Evolutionary conservation across 2,797 vertebrate genomes (phyloP), one percentile per base, ranked within the genome.

Genomic region (Gadopsis marmoratus): DNA sequence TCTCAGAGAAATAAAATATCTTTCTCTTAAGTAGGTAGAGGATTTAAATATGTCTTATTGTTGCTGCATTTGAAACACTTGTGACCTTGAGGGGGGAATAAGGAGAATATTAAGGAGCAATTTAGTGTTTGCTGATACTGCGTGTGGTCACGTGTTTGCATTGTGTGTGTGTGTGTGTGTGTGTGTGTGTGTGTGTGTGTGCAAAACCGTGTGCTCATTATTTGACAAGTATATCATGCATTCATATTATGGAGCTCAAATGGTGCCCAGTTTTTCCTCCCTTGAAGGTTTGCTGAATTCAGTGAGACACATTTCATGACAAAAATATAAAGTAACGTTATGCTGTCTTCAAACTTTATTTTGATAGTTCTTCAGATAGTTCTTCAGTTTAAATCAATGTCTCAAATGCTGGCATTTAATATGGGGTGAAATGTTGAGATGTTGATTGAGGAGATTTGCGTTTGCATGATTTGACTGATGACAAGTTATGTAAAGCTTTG

Each of bases 81-180:
- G 59, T 89, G 92, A 94, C 91, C 91, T 93, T 94, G 91, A 83
- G 54, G 10, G 55, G 65, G 82, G 64, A 71, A 55, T 62, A 82
- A 80, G 62, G 55, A 67, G 63, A 86, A 80, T 82, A 71, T 80
- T 71, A 81, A 85, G 69, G 69, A 82, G 70, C 66, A 70, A 66
- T 85, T 86, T 64, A 26, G 3, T 69, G 61, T 86, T 85, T 84
- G 82, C 69, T 82, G 63, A 86, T 62, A 56, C 5, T 51, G 43
- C 51, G 56, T 64, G 62, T 53, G 23, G 37, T 41, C 26, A 26
- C 2, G 50, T 65, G 65, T 58, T 41, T 48, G 48, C 51, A 61
- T 48, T 58, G 41, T 48, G 48, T 58, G 68, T 48, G 65, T 48
- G 29, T 39, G 58, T 26, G 39, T 21, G n/a, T n/a, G 5, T 50